Percentiles rank a stretch among this genome's conserved stretches.
These are phyloP conservation scores for Pelochelys cantorii DNA, from an alignment of 2,797 vertebrate genomes.

Conservation along the genomic window DNA sequence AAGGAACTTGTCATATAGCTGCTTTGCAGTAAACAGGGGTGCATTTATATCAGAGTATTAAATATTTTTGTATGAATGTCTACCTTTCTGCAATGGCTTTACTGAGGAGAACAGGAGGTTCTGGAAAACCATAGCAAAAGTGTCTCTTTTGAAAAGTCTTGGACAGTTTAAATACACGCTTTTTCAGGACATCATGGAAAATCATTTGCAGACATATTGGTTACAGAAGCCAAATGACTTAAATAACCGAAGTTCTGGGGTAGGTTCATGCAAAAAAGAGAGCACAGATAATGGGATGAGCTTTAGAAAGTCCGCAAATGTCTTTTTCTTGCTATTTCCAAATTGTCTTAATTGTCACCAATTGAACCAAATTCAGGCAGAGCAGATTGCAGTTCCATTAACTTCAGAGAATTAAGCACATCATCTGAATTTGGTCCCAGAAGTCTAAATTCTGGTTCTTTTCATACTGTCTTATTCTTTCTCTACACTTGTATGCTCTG, in stretches of 20 bases:
- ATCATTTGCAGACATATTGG: constrained; percentile 56
- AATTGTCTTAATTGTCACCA: neutral
- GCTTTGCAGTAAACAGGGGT: neutral
- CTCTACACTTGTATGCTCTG: constrained; percentile 29
- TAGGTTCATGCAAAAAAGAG: neutral
- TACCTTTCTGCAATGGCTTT: constrained; percentile 62
- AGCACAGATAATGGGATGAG: neutral
- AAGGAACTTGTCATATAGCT: neutral
- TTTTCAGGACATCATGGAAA: constrained; percentile 60
- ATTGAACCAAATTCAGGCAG: neutral
- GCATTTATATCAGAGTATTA: constrained; percentile 51
- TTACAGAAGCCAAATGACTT: constrained; percentile 51
- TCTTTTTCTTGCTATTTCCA: neutral
- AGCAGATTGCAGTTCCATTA: neutral
- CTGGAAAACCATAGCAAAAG: constrained; percentile 65
- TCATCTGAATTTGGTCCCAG: constrained; percentile 3
- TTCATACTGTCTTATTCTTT: neutral
- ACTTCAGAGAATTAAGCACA: neutral
- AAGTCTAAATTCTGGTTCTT: constrained; percentile 10
- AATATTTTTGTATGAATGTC: constrained; percentile 21
- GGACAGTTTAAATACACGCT: constrained; percentile 58
- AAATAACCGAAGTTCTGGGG: constrained; percentile 2
- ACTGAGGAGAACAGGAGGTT: constrained; percentile 60
- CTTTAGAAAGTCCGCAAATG: neutral
- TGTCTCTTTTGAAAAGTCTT: constrained; percentile 66